Conservation (phyloP, 2,888 invertebrate genomes). For the Agrypnus murinus region DNA sequence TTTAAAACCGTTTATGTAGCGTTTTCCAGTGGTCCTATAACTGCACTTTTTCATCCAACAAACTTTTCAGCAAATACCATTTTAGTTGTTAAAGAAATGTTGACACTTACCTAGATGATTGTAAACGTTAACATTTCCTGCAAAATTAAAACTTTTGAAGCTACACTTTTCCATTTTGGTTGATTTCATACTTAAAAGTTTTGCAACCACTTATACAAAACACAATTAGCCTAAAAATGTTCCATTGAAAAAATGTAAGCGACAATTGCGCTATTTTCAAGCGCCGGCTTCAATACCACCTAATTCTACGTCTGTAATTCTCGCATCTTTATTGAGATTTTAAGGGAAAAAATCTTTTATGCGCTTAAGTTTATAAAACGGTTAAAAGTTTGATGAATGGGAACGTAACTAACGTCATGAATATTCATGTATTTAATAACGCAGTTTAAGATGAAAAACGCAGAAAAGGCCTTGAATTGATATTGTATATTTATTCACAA, state of each 20-base stretch:
- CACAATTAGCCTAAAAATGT: constrained; percentile 63
- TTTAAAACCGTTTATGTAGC: constrained; percentile 54
- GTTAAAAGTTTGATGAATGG: constrained; percentile 65
- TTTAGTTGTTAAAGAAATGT: no score
- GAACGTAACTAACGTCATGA: constrained; percentile 65
- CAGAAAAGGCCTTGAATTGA: constrained; percentile 46
- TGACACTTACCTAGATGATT: background rate
- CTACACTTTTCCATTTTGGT: background rate
- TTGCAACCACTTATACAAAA: constrained; percentile 47
- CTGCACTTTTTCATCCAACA: background rate
- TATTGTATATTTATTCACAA: constrained; percentile 41
- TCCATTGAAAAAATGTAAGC: constrained; percentile 65
- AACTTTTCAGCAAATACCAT: background rate
- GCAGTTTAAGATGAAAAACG: constrained; percentile 50
- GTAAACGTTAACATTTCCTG: background rate
- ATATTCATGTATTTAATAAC: constrained; percentile 65
- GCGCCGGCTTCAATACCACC: constrained; percentile 65
- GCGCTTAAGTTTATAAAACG: constrained; percentile 64
- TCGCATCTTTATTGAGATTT: constrained; percentile 64
- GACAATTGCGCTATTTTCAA: constrained; percentile 65
- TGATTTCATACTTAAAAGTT: constrained; percentile 36
- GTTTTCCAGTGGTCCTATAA: constrained; percentile 50
- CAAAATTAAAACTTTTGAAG: background rate
- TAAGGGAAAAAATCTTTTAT: constrained; percentile 64
- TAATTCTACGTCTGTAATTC: constrained; percentile 66